Evolutionary conservation across 2,113 vertebrate genomes (phyloP), one percentile per base, ranked within the genome.

Genomic region (Talpa occidentalis): DNA sequence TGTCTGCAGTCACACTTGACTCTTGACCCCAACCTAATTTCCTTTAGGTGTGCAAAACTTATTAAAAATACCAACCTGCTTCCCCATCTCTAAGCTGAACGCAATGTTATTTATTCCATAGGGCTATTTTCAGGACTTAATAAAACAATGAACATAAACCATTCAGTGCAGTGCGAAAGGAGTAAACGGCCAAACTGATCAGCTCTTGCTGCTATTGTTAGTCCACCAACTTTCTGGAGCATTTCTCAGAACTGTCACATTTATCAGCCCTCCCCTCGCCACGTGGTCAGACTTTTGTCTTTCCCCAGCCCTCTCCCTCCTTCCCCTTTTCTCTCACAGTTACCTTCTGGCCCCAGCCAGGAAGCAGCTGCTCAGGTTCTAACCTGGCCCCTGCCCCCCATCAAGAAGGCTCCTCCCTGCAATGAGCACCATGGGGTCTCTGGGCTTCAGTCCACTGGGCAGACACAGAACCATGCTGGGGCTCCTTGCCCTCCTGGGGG

Each of bases 321-420:
- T 4, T 32, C 4, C n/a, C 26, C 10, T 16, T 62, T 30, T 72
- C 37, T 52, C 11, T 79, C 54, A 21, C 47, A 73, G 22, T 24
- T 30, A 16, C 73, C 40, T 70, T 6, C 42, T n/a, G 24, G 37
- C 11, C n/a, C 17, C 62, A 66, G 16, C 22, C 2, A 5, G 22
- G 32, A 26, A 54, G 30, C 35, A n/a, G n/a, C n/a, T n/a, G n/a
- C 44, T 22, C 35, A n/a, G 35, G 47, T 30, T n/a, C 70, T 87
- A 14, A 14, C 26, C 32, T 59, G 28, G 1, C 4, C 15, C 1
- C 35, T 28, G 1, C n/a, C n/a, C 5, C n/a, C 5, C n/a, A n/a
- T n/a, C n/a, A n/a, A 44, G 44, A 44, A 44, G 44, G 16, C 49
- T 69, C 19, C 7, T 35, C 30, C 40, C 12, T n/a, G 16, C 16